Conservation (phyloP, 2,888 invertebrate species). For the Lycocerus yunnanus region DNA sequence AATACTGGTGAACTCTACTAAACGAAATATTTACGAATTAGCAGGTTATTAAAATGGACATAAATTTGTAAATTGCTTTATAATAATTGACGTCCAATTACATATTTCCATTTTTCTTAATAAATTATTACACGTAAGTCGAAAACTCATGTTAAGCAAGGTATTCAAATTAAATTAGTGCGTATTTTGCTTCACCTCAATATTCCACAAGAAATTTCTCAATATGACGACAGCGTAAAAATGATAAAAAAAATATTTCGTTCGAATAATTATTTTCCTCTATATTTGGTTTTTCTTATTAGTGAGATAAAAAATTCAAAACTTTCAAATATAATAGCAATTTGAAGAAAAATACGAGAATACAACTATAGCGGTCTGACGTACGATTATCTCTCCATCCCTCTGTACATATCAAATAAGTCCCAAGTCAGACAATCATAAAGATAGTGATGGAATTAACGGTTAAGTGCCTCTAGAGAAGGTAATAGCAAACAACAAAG, state of each 20-base stretch:
- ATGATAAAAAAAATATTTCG: neutral
- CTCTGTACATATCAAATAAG: no score
- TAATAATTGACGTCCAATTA: neutral
- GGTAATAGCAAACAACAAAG: no score
- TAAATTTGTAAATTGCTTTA: neutral
- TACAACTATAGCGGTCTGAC: no score
- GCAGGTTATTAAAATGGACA: neutral
- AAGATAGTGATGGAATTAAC: no score
- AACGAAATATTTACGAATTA: slow-evolving; percentile 17
- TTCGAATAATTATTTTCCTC: neutral
- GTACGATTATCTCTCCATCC: no score
- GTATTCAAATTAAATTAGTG: neutral
- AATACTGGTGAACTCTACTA: slow-evolving; percentile 13
- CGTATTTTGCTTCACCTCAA: neutral
- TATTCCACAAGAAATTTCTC: neutral
- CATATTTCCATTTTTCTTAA: neutral
- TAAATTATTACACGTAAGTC: neutral
- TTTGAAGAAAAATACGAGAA: no score
- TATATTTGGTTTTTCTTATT: neutral
- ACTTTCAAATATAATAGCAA: no score
- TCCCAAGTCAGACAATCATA: no score
- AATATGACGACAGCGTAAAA: neutral
- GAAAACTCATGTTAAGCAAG: neutral
- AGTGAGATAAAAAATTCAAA: no score
- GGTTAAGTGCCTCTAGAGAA: no score